phyloP scores from a whole-genome alignment of 2,888 invertebrate species.

The Cremastobaeus sp. region DNA sequence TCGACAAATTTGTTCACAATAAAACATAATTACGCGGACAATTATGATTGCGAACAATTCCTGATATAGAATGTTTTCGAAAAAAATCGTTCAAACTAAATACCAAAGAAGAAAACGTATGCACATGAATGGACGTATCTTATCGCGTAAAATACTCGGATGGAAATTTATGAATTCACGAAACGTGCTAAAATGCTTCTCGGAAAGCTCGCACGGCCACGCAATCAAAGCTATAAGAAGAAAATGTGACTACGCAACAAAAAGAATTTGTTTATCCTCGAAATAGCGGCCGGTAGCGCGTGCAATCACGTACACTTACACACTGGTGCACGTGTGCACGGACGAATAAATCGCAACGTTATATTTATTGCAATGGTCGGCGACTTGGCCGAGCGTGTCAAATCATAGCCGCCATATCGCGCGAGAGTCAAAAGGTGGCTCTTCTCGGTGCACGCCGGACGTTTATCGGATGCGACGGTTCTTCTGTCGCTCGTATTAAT shows the following conservation, averaged over 20 bases:
- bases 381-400: slow-evolving; percentile 53
- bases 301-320: slow-evolving; percentile 34
- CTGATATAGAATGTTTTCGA: no score
- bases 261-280: background rate
- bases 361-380: slow-evolving; percentile 33
- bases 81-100: no score
- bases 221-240: background rate
- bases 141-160: no score
- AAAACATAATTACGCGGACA: no score
- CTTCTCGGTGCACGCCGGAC: slow-evolving; percentile 32
- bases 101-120: no score
- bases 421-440: slow-evolving; percentile 53
- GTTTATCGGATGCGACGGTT: slow-evolving; percentile 48
- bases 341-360: slow-evolving; percentile 22
- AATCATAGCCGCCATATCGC: slow-evolving; percentile 52
- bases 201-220: background rate
- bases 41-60: no score
- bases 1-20: no score
- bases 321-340: slow-evolving; percentile 1
- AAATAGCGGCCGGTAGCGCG: slow-evolving; percentile 17
- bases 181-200: slow-evolving; percentile 4
- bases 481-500: slow-evolving; percentile 28
- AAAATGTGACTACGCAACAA: background rate
- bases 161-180: no score
- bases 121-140: no score